A percentile compares a stretch with the other conserved stretches of the same genome.
phyloP scores from a whole-genome alignment of 2,888 invertebrate genomes.

The Gibbula magus region DNA sequence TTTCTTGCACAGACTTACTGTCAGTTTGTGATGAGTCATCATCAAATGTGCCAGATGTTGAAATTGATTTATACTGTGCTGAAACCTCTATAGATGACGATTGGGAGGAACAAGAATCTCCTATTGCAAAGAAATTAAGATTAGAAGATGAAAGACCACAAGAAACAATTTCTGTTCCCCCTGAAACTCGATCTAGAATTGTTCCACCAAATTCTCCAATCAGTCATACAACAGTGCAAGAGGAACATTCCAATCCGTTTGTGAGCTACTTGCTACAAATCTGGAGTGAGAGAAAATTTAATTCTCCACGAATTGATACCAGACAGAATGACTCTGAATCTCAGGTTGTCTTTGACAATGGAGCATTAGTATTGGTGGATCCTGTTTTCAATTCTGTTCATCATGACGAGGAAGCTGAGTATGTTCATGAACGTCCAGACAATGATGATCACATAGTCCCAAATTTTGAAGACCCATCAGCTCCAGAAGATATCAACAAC shows the following conservation, averaged over 20 bases:
- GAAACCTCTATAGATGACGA: not conserved
- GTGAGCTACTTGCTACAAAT: conserved; percentile 20
- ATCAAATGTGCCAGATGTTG: not conserved
- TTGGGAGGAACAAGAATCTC: not conserved
- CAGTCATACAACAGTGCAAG: not conserved
- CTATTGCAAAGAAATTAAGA: not conserved
- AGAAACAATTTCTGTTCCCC: not conserved
- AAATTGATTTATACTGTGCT: not conserved
- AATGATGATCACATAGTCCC: no score
- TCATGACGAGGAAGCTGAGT: no score
- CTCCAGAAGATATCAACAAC: not conserved
- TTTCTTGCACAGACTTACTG: not conserved
- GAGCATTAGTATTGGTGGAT: no score
- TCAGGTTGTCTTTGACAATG: no score
- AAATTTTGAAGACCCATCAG: no score
- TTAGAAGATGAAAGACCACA: no score
- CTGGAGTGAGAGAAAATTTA: conserved; percentile 13
- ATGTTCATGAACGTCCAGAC: no score
- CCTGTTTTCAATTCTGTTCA: no score
- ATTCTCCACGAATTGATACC: not conserved
- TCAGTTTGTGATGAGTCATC: not conserved
- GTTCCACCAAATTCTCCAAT: conserved; percentile 32
- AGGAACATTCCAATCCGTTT: conserved; percentile 22
- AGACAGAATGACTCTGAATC: no score
- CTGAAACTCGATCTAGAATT: not conserved